Conservation (phyloP, 2,113 vertebrate species). For the Ochotona princeps region DNA sequence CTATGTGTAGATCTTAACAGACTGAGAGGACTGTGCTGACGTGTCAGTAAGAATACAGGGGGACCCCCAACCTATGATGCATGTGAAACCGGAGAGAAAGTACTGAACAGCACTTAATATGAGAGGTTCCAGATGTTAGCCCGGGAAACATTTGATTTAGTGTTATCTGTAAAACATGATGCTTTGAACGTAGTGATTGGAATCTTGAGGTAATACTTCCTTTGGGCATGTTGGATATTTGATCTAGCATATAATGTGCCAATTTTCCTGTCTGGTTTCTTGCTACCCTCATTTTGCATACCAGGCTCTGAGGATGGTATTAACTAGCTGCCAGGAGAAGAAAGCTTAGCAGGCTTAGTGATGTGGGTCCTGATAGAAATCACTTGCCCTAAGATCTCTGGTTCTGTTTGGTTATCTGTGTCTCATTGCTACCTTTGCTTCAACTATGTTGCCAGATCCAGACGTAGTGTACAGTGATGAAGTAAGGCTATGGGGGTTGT, state of each 20-base stretch:
- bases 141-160: conserved; percentile 61
- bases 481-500: not conserved
- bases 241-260: conserved; percentile 52
- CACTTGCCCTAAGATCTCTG: conserved; percentile 27
- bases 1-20: not conserved
- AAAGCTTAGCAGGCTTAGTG: conserved; percentile 21
- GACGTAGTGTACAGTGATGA: not conserved
- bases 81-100: conserved; percentile 20
- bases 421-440: conserved; percentile 1
- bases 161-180: conserved; percentile 54
- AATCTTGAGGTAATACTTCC: conserved; percentile 51
- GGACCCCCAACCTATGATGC: not conserved
- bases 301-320: conserved; percentile 53
- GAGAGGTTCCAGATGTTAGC: conserved; percentile 56
- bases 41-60: not conserved
- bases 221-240: conserved; percentile 66
- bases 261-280: conserved; percentile 34
- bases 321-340: conserved; percentile 22
- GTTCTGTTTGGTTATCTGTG: conserved; percentile 28
- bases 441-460: not conserved
- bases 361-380: conserved; percentile 40
- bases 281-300: conserved; percentile 56
- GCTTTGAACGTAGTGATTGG: conserved; percentile 41
- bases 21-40: not conserved
- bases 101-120: conserved; percentile 14